Base-by-base conservation (phyloP, 2,888 invertebrate species). In the Cotesia congregata region DNA sequence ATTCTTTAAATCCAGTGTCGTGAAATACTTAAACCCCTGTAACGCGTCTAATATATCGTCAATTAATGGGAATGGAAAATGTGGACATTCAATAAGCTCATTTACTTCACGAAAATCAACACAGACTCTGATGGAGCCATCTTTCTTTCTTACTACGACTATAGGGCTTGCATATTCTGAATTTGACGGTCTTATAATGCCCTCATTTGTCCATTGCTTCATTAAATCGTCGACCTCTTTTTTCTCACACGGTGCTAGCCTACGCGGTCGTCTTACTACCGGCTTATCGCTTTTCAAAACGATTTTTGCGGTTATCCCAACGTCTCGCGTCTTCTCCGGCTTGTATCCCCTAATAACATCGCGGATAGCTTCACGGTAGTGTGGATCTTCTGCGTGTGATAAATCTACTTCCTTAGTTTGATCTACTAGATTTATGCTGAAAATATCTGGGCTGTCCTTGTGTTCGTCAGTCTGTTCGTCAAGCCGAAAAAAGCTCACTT, bases 71-170 rank as follows among this genome's bases (percentile, higher is more conserved):
- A 80, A 74, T 6, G 80, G 80, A 77, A 75, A 82, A 7, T 80
- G 74, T 40, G 80, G 78, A 78, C 82, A 82, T 3, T 82, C 78
- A 0, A 88, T 85, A 77, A 85, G 84, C 12, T 78, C 75, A 80
- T 90, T 90, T 1, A 90, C 67, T 38, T 80, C 78, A 6, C 90
- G 76, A 78, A 86, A 90, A 76, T 90, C 89, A 0, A 90, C 82
- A 77, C 89, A 90, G 9, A 86, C 72, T 72, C 85, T 74, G 9
- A 75, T 76, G 5, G 80, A 65, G 1, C 82, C 82, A n/a, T 83
- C 80, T 76, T 85, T 86, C 72, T 86, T 77, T 17, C 80, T 82
- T 1, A 85, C 83, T 12, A 87, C 67, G 1, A 87, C 84, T 2
- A 86, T 78, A 2, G 85, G 82, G 67, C 85, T 87, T 1, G 87